Evolutionary conservation across 2,113 vertebrate species (phyloP).

Genomic region (Platysternon megacephalum): DNA sequence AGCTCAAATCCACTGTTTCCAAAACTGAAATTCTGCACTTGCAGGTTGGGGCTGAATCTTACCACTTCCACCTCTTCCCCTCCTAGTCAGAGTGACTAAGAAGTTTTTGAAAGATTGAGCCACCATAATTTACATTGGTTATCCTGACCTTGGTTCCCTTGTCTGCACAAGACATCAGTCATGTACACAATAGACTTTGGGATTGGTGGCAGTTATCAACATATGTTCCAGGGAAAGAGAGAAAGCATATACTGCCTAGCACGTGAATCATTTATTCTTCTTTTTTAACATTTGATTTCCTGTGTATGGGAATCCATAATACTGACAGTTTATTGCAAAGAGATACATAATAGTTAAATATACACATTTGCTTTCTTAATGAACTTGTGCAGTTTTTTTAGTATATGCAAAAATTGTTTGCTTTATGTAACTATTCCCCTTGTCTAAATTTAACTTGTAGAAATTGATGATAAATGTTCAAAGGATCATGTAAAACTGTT

Average conservation of each 20-base stretch:
- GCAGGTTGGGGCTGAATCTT: neutral
- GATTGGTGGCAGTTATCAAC: neutral
- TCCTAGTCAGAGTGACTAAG: neutral
- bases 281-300: conserved; percentile 21
- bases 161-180: neutral
- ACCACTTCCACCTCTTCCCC: neutral
- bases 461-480: conserved; percentile 75
- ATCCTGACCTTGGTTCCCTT: neutral
- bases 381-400: neutral
- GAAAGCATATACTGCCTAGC: conserved; percentile 5
- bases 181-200: neutral
- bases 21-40: neutral
- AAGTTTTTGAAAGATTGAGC: neutral
- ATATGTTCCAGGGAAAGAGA: neutral
- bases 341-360: conserved; percentile 35
- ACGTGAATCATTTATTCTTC: conserved; percentile 9
- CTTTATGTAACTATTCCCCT: conserved; percentile 46
- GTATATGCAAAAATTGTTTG: conserved; percentile 7
- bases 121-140: neutral
- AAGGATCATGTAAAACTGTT: conserved; percentile 76
- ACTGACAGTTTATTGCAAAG: conserved; percentile 25
- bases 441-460: conserved; percentile 58
- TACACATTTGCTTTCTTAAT: neutral
- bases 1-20: neutral
- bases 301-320: neutral